phyloP scores from a whole-genome alignment of 2,797 vertebrate species.

The Chelidonichthys spinosus region DNA sequence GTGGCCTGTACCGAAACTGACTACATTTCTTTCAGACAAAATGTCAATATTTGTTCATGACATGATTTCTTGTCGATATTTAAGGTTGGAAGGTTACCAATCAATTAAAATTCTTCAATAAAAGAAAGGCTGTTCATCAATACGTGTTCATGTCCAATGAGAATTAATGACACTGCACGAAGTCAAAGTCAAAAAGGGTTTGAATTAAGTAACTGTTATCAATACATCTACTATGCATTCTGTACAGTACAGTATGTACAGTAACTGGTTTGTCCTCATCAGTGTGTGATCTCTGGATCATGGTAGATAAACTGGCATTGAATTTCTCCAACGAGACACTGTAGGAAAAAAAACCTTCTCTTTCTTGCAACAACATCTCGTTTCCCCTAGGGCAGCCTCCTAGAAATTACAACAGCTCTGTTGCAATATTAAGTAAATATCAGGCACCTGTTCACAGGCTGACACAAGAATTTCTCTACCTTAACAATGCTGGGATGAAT shows the following conservation, averaged over 20 bases:
- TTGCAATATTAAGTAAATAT: slow-evolving; percentile 33
- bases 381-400: slow-evolving; percentile 14
- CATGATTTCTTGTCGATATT: slow-evolving; percentile 23
- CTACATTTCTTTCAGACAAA: slow-evolving; percentile 7
- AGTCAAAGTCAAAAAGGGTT: not conserved
- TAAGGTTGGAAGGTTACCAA: not conserved
- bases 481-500: not conserved
- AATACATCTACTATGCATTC: not conserved
- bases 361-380: slow-evolving; percentile 21
- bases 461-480: slow-evolving; percentile 18
- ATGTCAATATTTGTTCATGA: slow-evolving; percentile 42
- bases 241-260: not conserved
- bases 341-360: not conserved
- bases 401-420: slow-evolving; percentile 30
- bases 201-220: slow-evolving; percentile 3
- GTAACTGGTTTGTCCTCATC: not conserved
- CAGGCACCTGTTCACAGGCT: slow-evolving; percentile 19
- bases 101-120: not conserved
- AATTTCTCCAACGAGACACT: not conserved
- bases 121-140: not conserved
- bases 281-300: not conserved
- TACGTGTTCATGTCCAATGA: slow-evolving; percentile 11
- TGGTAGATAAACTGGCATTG: not conserved
- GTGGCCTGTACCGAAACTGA: slow-evolving; percentile 18
- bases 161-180: slow-evolving; percentile 1